Conservation (phyloP, 1,140 invertebrate genomes). For the Leptopilina clavipes region DNA sequence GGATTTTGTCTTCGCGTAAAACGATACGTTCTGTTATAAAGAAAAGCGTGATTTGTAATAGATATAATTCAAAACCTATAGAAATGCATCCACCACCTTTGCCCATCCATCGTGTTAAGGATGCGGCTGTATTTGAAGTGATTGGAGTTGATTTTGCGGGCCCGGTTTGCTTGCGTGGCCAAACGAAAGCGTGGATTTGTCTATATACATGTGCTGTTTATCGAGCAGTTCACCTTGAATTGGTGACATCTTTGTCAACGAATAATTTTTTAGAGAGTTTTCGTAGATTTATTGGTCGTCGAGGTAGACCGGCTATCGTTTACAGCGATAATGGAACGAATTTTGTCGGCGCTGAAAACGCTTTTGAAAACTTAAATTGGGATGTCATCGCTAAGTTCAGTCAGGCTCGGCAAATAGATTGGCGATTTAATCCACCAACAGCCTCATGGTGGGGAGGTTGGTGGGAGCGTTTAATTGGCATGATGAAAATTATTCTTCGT, state of each 20-base stretch:
- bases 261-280: slow-evolving; percentile 33
- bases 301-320: slow-evolving; percentile 56
- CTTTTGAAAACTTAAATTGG: background rate
- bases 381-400: background rate
- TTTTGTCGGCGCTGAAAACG: slow-evolving; percentile 3
- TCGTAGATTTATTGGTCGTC: slow-evolving; percentile 4
- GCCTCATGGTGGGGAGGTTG: background rate
- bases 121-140: slow-evolving; percentile 54
- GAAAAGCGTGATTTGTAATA: background rate
- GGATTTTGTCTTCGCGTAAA: background rate
- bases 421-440: slow-evolving; percentile 62
- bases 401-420: background rate
- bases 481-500: slow-evolving; percentile 52
- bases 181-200: slow-evolving; percentile 61
- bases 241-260: slow-evolving; percentile 55
- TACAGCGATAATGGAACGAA: slow-evolving; percentile 40
- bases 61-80: slow-evolving; percentile 7
- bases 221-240: slow-evolving; percentile 64
- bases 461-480: slow-evolving; percentile 55
- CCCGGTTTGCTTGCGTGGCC: slow-evolving; percentile 51
- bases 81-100: slow-evolving; percentile 26
- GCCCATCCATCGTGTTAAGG: slow-evolving; percentile 49
- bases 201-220: slow-evolving; percentile 65
- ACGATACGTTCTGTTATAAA: background rate
- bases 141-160: slow-evolving; percentile 64